Conservation (phyloP, 2,113 vertebrate genomes). For the Scortum barcoo region DNA sequence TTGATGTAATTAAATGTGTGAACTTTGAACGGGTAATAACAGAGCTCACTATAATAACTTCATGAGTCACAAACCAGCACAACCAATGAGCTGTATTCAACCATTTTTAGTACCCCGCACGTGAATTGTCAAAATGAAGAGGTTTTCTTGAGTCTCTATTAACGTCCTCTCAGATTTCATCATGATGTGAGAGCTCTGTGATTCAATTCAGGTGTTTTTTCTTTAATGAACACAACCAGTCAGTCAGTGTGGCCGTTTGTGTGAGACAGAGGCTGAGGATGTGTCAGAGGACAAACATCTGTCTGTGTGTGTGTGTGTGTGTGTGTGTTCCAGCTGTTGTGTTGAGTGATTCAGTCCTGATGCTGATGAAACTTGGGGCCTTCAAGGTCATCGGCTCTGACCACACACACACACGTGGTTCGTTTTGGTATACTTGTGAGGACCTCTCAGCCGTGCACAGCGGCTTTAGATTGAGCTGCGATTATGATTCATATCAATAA, state of each 20-base stretch:
- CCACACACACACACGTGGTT: not conserved
- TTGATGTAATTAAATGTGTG: too few relatives aligned
- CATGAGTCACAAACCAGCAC: too few relatives aligned
- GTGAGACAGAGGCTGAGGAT: not conserved
- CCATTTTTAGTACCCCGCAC: too few relatives aligned
- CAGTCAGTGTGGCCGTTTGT: not conserved
- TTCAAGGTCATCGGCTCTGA: slow-evolving; percentile 44
- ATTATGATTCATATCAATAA: not conserved
- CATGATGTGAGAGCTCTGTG: not conserved
- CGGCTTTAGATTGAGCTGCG: not conserved
- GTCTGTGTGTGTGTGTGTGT: slow-evolving; percentile 10
- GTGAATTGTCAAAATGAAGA: too few relatives aligned
- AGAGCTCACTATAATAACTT: too few relatives aligned
- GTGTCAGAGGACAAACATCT: slow-evolving; percentile 4
- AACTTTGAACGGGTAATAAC: too few relatives aligned
- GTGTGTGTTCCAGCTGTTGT: slow-evolving; percentile 50
- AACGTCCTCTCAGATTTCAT: not conserved
- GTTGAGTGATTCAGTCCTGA: slow-evolving; percentile 42
- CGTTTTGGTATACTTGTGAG: not conserved
- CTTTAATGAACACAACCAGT: not conserved
- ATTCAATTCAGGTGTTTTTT: not conserved
- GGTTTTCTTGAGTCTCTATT: too few relatives aligned
- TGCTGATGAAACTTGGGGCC: slow-evolving; percentile 41
- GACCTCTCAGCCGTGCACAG: not conserved
- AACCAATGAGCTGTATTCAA: too few relatives aligned